Evolutionary conservation across 2,113 vertebrate genomes (phyloP), one percentile per base, ranked within the genome.

Genomic region (Pteropus alecto): DNA sequence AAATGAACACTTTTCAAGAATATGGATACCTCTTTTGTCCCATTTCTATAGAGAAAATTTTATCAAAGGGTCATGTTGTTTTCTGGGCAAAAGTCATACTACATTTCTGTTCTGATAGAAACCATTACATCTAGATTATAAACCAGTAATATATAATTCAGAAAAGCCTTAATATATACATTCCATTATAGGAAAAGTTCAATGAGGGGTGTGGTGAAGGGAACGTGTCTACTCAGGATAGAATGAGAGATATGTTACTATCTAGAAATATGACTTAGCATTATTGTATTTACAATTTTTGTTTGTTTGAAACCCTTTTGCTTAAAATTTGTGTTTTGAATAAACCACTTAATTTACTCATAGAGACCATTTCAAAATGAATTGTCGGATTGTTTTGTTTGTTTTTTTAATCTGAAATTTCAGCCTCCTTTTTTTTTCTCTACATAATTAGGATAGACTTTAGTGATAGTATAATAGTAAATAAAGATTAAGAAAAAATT

Each of bases 1-100:
- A 98, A 84, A 68, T 97, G 78, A 89, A 97, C 98, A 98, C 97
- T 98, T 98, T 98, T 93, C 73, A 98, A 98, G 93, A 98, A 96
- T 48, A 93, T 7, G 0, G 0, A 82, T 96, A 48, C 8, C 28
- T 88, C 38, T 90, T 77, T 63, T 60, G 73, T 89, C 51, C 56
- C 61, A 56, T 87, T 93, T 92, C 76, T 92, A 21, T 91, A 61
- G 5, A 63, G 1, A 18, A 88, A 28, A 35, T 61, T 94, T 86
- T 58, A 86, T 73, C 56, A 89, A 38, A 88, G 3, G 5, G 43
- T 87, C 15, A 48, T 35, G 13, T 54, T 60, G 19, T 92, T 70
- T 73, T 77, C 85, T 63, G 93, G 11, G 73, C 6, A 73, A 93
- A 94, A 81, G 67, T 67, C 41, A 78, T 70, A 33, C 1, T 63